phyloP scores from a whole-genome alignment of 2,888 invertebrate genomes.

The Biston betularia region DNA sequence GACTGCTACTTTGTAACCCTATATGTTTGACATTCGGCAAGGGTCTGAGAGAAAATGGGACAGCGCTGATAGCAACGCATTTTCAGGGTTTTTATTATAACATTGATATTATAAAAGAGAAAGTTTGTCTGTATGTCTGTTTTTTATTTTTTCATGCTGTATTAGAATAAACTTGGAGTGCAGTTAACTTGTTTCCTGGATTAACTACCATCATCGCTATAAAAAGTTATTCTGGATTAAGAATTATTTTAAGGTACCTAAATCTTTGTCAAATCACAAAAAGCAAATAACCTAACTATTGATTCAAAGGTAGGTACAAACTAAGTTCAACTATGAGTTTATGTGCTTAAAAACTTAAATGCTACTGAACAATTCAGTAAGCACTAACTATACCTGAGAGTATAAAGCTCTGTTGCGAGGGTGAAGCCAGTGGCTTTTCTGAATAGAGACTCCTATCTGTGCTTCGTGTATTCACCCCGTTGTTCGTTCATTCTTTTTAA shows the following conservation, averaged over 20 bases:
- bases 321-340: slow-evolving; percentile 6
- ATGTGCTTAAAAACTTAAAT: slow-evolving; percentile 42
- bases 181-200: too few species aligned
- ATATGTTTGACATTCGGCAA: slow-evolving; percentile 77
- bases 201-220: too few species aligned
- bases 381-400: slow-evolving; percentile 64
- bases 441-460: slow-evolving; percentile 61
- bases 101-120: too few species aligned
- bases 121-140: too few species aligned
- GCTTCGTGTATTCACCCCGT: slow-evolving; percentile 50
- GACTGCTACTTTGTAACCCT: slow-evolving; percentile 76
- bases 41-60: slow-evolving; percentile 65
- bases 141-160: too few species aligned
- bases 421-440: slow-evolving; percentile 64
- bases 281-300: background rate
- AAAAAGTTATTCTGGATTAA: background rate
- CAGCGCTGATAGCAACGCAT: slow-evolving; percentile 60
- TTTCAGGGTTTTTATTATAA: slow-evolving; percentile 57
- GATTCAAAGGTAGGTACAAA: background rate
- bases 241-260: background rate
- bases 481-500: slow-evolving; percentile 38
- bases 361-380: slow-evolving; percentile 57
- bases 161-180: too few species aligned
- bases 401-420: slow-evolving; percentile 62
- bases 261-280: background rate